Evolutionary conservation across 2,888 invertebrate species (phyloP), one percentile per base, ranked within the genome.

Genomic region (Cecidostiba fungosa): DNA sequence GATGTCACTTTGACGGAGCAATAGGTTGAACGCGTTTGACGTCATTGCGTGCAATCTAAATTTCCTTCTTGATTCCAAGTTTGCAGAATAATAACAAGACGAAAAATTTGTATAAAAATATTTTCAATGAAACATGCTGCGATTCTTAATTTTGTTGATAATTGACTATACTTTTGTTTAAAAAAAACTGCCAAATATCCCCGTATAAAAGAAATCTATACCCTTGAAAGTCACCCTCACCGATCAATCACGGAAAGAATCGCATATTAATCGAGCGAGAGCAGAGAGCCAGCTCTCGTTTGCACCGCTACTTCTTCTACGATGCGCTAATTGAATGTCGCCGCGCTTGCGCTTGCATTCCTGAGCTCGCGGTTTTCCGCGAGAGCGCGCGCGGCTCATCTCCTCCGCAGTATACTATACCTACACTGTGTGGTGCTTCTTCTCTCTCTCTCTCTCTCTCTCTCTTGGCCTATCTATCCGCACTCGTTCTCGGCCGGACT

Each of bases 261-360:
- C 16, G 32, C 29, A 43, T 43, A n/a, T n/a, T n/a, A 12, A 12
- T 23, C 29, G 32, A 70, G 70, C 36, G 2, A 29, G 36, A 29
- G 36, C 19, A 36, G 16, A 19, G n/a, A n/a, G n/a, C n/a, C 19
- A 32, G 70, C 62, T 19, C 62, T 23, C 43, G 19, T 39, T 29
- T 29, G 36, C 36, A 50, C 36, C 39, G 70, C 70, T 19, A 36
- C 23, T 39, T 36, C 23, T 59, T 59, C 23, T 72, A 36, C 2
- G 14, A 6, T 43, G 70, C 23, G 54, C n/a, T 80, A 81, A 81
- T 73, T 81, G 81, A 81, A 80, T 80, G 80, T 80, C 80, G 72
- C 73, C 39, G 79, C 69, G 70, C 39, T 50, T 54, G 29, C 50
- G 77, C 39, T 72, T n/a, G 70, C 43, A 79, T 50, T 79, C 74